These are phyloP conservation scores for Rhagium mordax DNA, from an alignment of 2,888 invertebrate genomes.

Conservation along the genomic window DNA sequence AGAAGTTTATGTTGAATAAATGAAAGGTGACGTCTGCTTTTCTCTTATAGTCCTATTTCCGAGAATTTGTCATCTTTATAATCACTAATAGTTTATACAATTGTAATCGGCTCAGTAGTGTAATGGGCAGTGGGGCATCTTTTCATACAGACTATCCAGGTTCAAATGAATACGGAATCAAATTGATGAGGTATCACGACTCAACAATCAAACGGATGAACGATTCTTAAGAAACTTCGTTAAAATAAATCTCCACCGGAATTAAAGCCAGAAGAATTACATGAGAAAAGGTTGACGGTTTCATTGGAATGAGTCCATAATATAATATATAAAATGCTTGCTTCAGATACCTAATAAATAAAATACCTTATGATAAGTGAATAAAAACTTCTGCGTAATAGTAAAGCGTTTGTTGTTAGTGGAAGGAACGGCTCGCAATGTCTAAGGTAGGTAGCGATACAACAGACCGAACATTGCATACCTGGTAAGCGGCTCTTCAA, in stretches of 20 bases:
- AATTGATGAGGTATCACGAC: too few relatives aligned
- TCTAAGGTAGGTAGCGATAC: constrained; percentile 38
- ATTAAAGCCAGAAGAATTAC: background rate
- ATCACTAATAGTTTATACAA: too few relatives aligned
- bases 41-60: too few relatives aligned
- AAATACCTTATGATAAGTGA: constrained; percentile 37
- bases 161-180: too few relatives aligned
- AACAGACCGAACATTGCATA: constrained; percentile 55
- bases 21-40: too few relatives aligned
- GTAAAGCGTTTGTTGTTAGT: constrained; percentile 46
- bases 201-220: too few relatives aligned
- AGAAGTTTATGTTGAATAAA: too few relatives aligned
- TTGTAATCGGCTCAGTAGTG: too few relatives aligned
- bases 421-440: constrained; percentile 31
- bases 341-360: constrained; percentile 47
- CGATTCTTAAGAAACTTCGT: too few relatives aligned
- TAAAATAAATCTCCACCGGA: background rate
- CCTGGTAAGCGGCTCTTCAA: constrained; percentile 65
- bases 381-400: constrained; percentile 48
- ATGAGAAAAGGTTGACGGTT: constrained; percentile 11
- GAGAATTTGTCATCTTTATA: too few relatives aligned
- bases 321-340: constrained; percentile 45
- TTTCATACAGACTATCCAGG: too few relatives aligned
- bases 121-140: too few relatives aligned
- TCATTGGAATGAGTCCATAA: constrained; percentile 39